Evolutionary conservation across 1,140 invertebrate genomes (phyloP), one percentile per base, ranked within the genome.

Genomic region (Subanguina moxae): DNA sequence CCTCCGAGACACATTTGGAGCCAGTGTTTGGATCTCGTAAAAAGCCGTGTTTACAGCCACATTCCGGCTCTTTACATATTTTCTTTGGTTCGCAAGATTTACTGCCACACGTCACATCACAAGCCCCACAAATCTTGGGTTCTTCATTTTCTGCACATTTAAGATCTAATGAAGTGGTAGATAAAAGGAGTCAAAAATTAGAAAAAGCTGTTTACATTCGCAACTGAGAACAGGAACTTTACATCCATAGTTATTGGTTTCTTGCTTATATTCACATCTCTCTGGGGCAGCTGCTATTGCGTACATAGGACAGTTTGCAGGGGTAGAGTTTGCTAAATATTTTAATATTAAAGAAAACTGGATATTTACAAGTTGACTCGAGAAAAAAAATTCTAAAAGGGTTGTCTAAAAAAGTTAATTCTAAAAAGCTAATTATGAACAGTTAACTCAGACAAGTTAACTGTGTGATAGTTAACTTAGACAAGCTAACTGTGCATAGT

Each of bases 21-120:
- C n/a, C 38, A n/a, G 48, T 23, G 32, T 71, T 72, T 56, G 42
- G 27, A 43, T 73, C 68, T 8, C 48, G 48, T 3, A 19, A 52
- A 62, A 67, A 76, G 9, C 70, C 70, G 25, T 45, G 46, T 17
- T 67, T 75, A 56, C 70, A 72, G 48, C 70, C 70, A 56, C 70
- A 72, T 68, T 74, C 70, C 0, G 70, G 45, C 21, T 61, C 64
- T 9, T 32, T 42, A 45, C 70, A 72, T 13, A 38, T 30, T 32
- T 65, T 19, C 9, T 30, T 68, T 13, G 27, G 59, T 28, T 25
- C 15, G 46, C 65, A 64, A 28, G 27, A 30, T n/a, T 62, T 21
- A 19, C 64, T 43, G 19, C 56, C 63, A 21, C 65, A 67, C 1
- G 21, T 70, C 1, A 28, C 30, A 25, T 67, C 65, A 68, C 65